These are phyloP conservation scores for Pantherophis guttatus DNA, from an alignment of 2,113 vertebrate genomes.

Conservation along the genomic window DNA sequence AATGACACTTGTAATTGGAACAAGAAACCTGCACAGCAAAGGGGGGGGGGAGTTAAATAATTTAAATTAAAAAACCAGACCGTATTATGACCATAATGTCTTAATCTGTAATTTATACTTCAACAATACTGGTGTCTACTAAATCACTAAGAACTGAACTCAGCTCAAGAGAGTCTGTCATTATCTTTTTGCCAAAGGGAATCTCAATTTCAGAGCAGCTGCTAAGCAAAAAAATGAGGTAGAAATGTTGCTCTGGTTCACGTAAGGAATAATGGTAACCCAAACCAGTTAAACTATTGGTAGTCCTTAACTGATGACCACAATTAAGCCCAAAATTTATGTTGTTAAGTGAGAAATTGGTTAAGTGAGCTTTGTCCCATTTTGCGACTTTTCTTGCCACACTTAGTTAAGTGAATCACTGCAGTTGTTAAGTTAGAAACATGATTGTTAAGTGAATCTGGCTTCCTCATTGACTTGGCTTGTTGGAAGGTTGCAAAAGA, in stretches of 20 bases:
- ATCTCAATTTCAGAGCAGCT: background rate
- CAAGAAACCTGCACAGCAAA: constrained; percentile 84
- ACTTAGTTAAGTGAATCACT: no score
- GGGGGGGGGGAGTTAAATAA: constrained; percentile 15
- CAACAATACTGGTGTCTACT: background rate
- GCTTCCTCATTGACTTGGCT: no score
- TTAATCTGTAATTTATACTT: background rate
- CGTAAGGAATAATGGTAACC: background rate
- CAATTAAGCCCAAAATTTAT: no score
- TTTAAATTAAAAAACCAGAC: background rate
- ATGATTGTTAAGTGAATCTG: no score
- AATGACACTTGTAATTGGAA: constrained; percentile 96
- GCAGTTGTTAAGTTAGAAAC: no score
- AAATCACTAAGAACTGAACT: background rate
- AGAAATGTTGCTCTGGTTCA: background rate
- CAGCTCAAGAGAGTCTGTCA: background rate
- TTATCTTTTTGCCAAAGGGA: background rate
- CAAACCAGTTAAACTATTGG: background rate
- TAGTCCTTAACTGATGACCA: no score
- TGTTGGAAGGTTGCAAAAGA: no score
- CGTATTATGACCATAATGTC: background rate
- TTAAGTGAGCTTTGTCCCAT: no score
- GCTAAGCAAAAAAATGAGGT: background rate
- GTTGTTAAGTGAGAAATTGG: no score
- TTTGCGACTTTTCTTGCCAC: no score